These are phyloP conservation scores for Sander vitreus DNA, from an alignment of 2,113 vertebrate genomes.

Conservation along the genomic window DNA sequence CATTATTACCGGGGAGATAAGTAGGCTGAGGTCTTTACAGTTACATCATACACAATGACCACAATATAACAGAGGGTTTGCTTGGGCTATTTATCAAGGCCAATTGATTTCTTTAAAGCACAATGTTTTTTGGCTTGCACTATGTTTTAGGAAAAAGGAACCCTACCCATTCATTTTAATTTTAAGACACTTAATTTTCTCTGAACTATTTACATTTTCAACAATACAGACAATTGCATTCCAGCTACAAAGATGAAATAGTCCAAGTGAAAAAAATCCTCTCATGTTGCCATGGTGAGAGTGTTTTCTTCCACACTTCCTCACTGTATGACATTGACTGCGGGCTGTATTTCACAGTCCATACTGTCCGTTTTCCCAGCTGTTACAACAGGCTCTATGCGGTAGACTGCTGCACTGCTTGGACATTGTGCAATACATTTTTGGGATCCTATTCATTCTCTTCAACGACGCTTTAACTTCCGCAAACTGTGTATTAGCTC, in stretches of 20 bases:
- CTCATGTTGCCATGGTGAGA: slow-evolving; percentile 2
- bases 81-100: slow-evolving; percentile 9
- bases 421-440: background rate
- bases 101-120: background rate
- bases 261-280: background rate
- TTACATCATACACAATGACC: slow-evolving; percentile 4
- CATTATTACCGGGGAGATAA: slow-evolving; percentile 5
- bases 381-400: background rate
- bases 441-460: background rate
- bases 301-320: background rate
- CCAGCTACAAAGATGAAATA: background rate
- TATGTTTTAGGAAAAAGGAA: background rate
- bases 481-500: background rate
- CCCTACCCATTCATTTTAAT: too few relatives aligned
- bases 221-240: background rate
- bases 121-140: background rate
- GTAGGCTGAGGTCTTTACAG: background rate
- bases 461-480: background rate
- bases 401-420: background rate
- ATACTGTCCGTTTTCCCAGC: slow-evolving; percentile 7
- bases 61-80: background rate
- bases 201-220: background rate
- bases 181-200: background rate
- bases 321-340: slow-evolving; percentile 13
- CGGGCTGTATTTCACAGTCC: slow-evolving; percentile 10